Percentiles rank a stretch among this genome's conserved stretches.
Evolutionary conservation across 2,113 vertebrate genomes (phyloP).

Genomic region (Trochalopteron elliotii): DNA sequence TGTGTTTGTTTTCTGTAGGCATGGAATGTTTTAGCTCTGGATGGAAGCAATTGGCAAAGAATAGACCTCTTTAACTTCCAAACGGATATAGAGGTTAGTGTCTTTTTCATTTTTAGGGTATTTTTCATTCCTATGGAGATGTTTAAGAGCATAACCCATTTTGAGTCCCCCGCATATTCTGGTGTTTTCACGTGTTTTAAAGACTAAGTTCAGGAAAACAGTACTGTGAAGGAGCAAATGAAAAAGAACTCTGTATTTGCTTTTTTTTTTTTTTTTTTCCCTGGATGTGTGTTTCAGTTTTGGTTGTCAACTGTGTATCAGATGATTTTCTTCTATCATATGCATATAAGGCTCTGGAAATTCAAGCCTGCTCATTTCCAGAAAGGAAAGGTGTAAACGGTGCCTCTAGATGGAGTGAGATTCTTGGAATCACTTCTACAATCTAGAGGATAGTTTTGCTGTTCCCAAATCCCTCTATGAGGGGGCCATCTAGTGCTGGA

Average conservation of each 20-base stretch:
- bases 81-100: slow-evolving; percentile 93
- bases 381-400: neutral
- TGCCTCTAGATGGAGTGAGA: neutral
- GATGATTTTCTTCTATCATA: neutral
- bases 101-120: neutral
- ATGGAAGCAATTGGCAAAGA: slow-evolving; percentile 98
- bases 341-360: neutral
- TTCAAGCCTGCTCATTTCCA: neutral
- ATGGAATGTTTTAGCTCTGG: slow-evolving; percentile 93
- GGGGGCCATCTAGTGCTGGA: slow-evolving; percentile 30
- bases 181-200: neutral
- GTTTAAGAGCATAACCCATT: neutral
- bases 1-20: slow-evolving; percentile 74
- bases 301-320: neutral
- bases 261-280: neutral
- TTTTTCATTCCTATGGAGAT: neutral
- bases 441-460: neutral
- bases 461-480: neutral
- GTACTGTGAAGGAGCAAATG: neutral
- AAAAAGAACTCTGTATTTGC: neutral
- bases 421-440: accelerated
- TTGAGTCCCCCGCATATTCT: neutral
- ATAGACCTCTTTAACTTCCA: slow-evolving; percentile 97
- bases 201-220: neutral
- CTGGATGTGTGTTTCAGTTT: neutral